Conservation (phyloP, 2,888 invertebrate genomes). For the Eupithecia pulchellata region DNA sequence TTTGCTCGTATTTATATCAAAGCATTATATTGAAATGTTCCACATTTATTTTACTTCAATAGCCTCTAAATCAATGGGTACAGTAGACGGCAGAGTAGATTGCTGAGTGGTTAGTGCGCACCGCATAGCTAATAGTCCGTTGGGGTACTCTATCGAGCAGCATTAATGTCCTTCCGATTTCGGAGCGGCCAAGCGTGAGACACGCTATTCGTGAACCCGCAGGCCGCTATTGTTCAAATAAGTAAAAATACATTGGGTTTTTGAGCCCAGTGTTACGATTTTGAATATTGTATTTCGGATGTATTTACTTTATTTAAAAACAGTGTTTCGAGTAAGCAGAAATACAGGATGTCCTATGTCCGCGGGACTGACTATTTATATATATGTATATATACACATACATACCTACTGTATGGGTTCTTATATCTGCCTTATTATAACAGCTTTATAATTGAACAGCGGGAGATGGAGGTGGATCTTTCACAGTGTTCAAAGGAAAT, state of each 20-base stretch:
- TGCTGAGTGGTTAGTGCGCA: constrained; percentile 1
- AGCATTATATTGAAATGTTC: background rate
- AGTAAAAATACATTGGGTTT: background rate
- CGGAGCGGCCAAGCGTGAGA: constrained; percentile 20
- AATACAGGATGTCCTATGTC: no score
- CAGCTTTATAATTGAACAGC: background rate
- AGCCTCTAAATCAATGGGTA: background rate
- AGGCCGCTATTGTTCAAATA: background rate
- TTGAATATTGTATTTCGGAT: background rate
- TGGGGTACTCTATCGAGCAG: constrained; percentile 14
- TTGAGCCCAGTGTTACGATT: background rate
- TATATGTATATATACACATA: no score
- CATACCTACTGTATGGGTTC: no score
- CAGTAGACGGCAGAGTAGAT: background rate
- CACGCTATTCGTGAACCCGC: constrained; percentile 6
- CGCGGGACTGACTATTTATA: no score
- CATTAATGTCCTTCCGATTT: constrained; percentile 28
- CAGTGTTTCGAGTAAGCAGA: background rate
- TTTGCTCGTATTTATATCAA: background rate
- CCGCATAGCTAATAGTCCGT: constrained; percentile 10
- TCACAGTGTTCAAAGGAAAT: no score
- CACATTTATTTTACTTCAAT: background rate
- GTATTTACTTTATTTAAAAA: background rate
- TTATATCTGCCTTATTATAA: background rate
- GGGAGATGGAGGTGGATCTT: no score